Evolutionary conservation across 2,113 vertebrate genomes (phyloP).

Genomic region (Sebastes schlegelii): DNA sequence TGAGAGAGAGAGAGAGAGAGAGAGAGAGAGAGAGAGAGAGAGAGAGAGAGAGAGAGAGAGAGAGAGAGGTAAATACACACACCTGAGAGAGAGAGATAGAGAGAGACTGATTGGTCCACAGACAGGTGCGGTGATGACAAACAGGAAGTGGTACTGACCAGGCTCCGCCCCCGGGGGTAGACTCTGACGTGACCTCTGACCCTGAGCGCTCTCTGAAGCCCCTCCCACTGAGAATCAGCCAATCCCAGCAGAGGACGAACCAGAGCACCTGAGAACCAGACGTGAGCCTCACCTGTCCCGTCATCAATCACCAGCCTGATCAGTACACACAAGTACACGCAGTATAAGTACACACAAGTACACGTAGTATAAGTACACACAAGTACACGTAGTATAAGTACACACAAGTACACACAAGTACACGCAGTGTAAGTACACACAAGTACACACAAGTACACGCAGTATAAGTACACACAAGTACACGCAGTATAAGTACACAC

Average conservation of each 20-base stretch:
- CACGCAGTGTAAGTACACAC: not conserved
- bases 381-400: not conserved
- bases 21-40: too few relatives aligned
- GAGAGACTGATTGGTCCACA: not conserved
- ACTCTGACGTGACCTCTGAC: constrained; percentile 82
- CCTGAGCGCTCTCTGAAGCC: constrained; percentile 83
- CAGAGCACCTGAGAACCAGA: constrained; percentile 80
- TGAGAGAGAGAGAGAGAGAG: too few relatives aligned
- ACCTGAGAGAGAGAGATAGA: not conserved
- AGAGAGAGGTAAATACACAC: not conserved
- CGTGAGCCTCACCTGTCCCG: constrained; percentile 86
- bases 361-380: not conserved
- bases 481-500: not conserved
- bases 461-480: not conserved
- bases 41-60: too few relatives aligned
- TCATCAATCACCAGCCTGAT: constrained; percentile 87
- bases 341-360: not conserved
- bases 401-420: too few relatives aligned
- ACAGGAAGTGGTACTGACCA: constrained; percentile 67
- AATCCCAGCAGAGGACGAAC: constrained; percentile 83
- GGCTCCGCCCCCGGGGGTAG: constrained; percentile 74
- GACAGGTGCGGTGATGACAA: not conserved
- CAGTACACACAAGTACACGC: not conserved
- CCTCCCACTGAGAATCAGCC: constrained; percentile 84
- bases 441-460: not conserved